These are phyloP conservation scores for Archips xylosteana DNA, from an alignment of 2,888 invertebrate genomes.

Conservation along the genomic window DNA sequence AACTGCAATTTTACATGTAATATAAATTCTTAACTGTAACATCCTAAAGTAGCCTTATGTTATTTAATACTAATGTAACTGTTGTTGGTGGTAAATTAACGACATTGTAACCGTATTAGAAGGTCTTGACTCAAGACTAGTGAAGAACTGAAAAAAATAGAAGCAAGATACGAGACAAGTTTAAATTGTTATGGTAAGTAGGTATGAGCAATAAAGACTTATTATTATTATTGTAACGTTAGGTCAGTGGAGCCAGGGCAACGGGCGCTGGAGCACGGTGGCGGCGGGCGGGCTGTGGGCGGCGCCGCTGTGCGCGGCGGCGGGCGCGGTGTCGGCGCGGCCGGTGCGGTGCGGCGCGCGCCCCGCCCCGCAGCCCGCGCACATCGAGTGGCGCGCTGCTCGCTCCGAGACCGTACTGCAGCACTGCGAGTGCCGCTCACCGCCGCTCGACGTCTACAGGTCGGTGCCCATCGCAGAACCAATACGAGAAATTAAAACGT, in stretches of 20 bases:
- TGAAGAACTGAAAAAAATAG: too few species aligned
- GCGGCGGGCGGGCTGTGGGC: slow-evolving; percentile 87
- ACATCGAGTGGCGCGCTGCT: slow-evolving; percentile 66
- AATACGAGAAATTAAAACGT: too few species aligned
- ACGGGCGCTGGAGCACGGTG: slow-evolving; percentile 64
- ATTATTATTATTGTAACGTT: slow-evolving; percentile 46
- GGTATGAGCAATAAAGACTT: too few species aligned
- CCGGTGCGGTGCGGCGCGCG: slow-evolving; percentile 85
- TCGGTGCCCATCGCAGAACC: slow-evolving; percentile 32
- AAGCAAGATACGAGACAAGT: too few species aligned
- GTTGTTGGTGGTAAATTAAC: too few species aligned
- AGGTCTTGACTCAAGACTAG: too few species aligned
- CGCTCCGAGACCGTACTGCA: slow-evolving; percentile 61
- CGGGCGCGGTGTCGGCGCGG: slow-evolving; percentile 90
- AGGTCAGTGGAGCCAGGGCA: slow-evolving; percentile 49
- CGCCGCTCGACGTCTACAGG: slow-evolving; percentile 70
- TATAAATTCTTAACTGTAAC: too few species aligned
- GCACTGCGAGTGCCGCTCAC: slow-evolving; percentile 71
- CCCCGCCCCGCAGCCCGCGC: slow-evolving; percentile 56
- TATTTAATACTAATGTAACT: too few species aligned
- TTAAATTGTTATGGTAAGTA: too few species aligned
- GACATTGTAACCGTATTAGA: too few species aligned
- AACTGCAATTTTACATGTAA: too few species aligned
- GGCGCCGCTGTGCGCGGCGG: slow-evolving; percentile 91
- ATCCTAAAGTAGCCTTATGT: too few species aligned